A percentile compares a stretch with the other conserved stretches of the same genome.
These are phyloP conservation scores for Itoplectis maculator DNA, from an alignment of 2,888 invertebrate species.

Conservation along the genomic window DNA sequence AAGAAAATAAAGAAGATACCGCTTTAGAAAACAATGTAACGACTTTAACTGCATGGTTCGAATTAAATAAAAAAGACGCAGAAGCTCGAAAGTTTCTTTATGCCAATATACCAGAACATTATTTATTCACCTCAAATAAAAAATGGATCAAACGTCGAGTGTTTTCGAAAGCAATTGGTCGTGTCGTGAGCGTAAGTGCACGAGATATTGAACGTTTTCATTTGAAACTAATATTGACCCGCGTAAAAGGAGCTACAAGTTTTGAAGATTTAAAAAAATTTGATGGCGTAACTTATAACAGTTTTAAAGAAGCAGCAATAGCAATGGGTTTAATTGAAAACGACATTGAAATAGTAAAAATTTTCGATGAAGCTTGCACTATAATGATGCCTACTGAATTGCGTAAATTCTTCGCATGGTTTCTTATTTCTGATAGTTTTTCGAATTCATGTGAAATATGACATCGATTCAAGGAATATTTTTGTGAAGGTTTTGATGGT, in stretches of 20 bases:
- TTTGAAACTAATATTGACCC: conserved; percentile 20
- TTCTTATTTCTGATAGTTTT: conserved; percentile 27
- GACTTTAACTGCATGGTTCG: conserved; percentile 59
- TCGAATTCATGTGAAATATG: neutral
- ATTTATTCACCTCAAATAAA: conserved; percentile 18
- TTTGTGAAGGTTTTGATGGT: conserved; percentile 18
- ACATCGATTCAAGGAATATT: conserved; percentile 8
- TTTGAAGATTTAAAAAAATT: conserved; percentile 43
- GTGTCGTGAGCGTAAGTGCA: conserved; percentile 13
- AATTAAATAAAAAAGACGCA: conserved; percentile 44
- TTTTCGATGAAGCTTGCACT: neutral
- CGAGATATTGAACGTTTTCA: conserved; percentile 16
- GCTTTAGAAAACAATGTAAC: conserved; percentile 41
- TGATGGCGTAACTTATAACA: conserved; percentile 18
- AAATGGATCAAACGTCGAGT: conserved; percentile 3
- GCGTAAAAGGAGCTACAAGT: conserved; percentile 44
- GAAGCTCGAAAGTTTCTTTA: conserved; percentile 27
- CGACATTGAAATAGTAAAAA: conserved; percentile 21
- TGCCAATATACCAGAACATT: conserved; percentile 25
- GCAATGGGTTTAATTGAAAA: conserved; percentile 31
- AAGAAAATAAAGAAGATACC: conserved; percentile 45
- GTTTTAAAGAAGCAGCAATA: conserved; percentile 24
- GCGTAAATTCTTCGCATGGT: neutral
- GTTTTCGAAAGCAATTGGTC: neutral
- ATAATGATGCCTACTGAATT: conserved; percentile 14